Conservation (phyloP, 1,140 invertebrate genomes). For the Macrobrachium rosenbergii region DNA sequence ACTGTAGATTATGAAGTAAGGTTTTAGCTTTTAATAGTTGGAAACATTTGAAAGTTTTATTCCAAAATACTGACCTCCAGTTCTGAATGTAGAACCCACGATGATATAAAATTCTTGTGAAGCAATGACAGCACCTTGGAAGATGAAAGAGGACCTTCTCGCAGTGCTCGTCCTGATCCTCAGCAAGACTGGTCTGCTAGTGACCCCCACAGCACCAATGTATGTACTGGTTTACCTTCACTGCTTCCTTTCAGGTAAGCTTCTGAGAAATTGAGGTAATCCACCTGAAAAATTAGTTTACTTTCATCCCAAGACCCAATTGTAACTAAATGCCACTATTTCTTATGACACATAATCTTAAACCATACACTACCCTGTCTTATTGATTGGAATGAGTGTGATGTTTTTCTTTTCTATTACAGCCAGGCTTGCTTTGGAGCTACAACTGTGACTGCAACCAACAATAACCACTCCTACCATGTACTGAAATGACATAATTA, state of each 20-base stretch:
- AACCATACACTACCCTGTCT: no score
- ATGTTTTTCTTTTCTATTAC: no score
- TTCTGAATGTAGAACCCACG: conserved; percentile 34
- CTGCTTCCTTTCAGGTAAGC: neutral
- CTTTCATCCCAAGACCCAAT: no score
- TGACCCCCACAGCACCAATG: conserved; percentile 34
- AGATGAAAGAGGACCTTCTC: conserved; percentile 48
- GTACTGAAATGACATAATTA: no score
- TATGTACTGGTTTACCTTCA: conserved; percentile 11
- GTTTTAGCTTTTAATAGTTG: no score
- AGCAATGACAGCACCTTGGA: conserved; percentile 30
- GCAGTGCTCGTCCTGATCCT: conserved; percentile 53
- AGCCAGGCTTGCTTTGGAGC: no score
- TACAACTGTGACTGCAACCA: no score
- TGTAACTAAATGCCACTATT: neutral
- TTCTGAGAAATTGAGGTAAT: conserved; percentile 48
- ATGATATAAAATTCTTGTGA: conserved; percentile 33
- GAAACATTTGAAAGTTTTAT: no score
- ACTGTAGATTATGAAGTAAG: no score
- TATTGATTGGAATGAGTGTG: no score
- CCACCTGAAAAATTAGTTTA: conserved; percentile 16
- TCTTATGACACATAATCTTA: no score
- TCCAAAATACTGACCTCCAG: conserved; percentile 26
- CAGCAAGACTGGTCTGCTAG: conserved; percentile 41
- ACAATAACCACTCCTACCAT: no score